phyloP scores from a whole-genome alignment of 2,888 invertebrate genomes.

The Pachydiplax longipennis region DNA sequence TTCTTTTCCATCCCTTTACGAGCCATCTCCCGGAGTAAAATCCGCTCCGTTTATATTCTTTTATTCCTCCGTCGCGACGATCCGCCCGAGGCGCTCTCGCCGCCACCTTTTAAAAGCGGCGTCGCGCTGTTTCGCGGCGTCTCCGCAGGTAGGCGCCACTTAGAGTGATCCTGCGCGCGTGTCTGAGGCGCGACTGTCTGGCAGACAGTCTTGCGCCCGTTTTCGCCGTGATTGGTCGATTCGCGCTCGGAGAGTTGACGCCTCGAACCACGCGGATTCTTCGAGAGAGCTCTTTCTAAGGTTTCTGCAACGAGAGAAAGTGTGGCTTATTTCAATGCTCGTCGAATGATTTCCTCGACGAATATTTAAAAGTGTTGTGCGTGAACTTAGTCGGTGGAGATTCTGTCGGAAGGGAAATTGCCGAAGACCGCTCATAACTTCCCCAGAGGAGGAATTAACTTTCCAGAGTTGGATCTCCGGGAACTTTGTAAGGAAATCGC shows the following conservation, averaged over 20 bases:
- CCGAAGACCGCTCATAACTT: too few relatives aligned
- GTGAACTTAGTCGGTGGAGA: too few relatives aligned
- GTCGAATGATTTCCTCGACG: too few relatives aligned
- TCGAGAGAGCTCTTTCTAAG: too few relatives aligned
- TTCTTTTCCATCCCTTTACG: neutral
- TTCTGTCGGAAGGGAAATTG: too few relatives aligned
- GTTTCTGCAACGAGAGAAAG: neutral
- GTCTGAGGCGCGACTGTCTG: neutral
- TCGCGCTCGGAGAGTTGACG: neutral
- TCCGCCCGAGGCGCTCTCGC: neutral
- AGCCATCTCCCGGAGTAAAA: neutral
- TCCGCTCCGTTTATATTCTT: neutral
- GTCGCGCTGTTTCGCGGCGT: neutral
- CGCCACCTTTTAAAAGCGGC: neutral
- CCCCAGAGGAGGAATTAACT: too few relatives aligned
- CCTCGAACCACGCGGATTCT: neutral
- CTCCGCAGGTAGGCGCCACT: slow-evolving; percentile 18
- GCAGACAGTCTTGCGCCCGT: slow-evolving; percentile 7
- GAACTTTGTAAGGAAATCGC: too few relatives aligned
- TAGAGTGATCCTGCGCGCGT: neutral
- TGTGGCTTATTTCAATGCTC: neutral
- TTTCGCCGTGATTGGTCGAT: slow-evolving; percentile 2
- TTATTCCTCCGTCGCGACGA: neutral
- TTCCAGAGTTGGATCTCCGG: too few relatives aligned
- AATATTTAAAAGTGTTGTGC: too few relatives aligned